These are phyloP conservation scores for Galago senegalensis DNA, from an alignment of 2,797 vertebrate species.

Conservation along the genomic window DNA sequence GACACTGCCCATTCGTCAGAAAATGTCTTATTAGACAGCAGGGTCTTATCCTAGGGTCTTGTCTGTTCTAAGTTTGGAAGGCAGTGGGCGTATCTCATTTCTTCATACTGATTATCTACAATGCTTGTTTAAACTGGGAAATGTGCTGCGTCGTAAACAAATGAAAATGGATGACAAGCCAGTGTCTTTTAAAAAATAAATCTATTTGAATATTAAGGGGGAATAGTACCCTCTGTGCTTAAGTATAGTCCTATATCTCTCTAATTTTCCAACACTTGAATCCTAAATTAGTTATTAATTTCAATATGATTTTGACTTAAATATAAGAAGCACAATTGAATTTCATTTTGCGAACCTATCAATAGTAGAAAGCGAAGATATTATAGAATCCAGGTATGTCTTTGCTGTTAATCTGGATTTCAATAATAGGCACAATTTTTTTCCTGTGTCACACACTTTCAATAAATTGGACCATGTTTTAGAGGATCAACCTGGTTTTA, in stretches of 20 bases:
- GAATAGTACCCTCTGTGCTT: background rate
- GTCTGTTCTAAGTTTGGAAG: background rate
- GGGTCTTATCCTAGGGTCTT: background rate
- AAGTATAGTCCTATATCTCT: background rate
- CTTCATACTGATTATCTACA: background rate
- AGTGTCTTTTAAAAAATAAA: background rate
- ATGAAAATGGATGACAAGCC: background rate
- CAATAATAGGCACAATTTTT: background rate
- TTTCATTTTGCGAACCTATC: background rate
- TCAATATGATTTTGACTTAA: background rate
- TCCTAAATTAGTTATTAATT: background rate
- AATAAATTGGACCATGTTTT: background rate
- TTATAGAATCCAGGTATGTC: background rate
- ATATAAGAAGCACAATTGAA: background rate
- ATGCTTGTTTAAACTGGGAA: conserved; percentile 9
- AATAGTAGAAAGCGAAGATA: background rate
- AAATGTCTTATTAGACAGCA: background rate
- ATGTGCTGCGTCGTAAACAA: background rate
- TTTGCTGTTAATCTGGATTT: background rate
- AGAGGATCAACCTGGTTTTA: background rate
- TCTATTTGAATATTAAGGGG: background rate
- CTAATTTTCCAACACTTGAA: background rate
- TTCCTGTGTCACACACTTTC: background rate
- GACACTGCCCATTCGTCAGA: background rate
- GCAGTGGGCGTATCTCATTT: background rate